Evolutionary conservation across 2,888 invertebrate species (phyloP).

Genomic region (Eupithecia exiguata): DNA sequence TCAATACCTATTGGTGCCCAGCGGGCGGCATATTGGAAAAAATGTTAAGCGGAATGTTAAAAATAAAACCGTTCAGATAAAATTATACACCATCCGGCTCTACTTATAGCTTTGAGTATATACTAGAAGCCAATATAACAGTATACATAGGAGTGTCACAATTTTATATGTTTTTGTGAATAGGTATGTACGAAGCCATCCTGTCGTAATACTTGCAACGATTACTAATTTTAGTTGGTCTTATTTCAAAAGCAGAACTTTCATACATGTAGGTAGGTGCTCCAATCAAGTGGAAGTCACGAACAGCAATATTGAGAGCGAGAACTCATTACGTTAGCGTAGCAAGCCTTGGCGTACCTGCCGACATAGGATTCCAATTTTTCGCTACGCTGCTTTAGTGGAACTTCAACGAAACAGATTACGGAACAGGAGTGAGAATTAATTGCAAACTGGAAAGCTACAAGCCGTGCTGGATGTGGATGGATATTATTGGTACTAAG

Average conservation of each 20-base stretch:
- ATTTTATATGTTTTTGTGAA: not conserved
- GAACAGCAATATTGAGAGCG: not conserved
- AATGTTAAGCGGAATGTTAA: not conserved
- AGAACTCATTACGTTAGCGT: not conserved
- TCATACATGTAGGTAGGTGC: not conserved
- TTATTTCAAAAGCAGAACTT: not conserved
- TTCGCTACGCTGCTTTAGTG: not conserved
- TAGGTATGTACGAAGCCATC: not conserved
- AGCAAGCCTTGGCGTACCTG: not conserved
- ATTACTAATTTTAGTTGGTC: not conserved
- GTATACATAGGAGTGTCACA: not conserved
- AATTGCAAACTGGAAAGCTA: not conserved
- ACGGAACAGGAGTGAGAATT: not conserved
- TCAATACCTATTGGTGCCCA: not conserved
- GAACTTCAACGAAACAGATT: not conserved
- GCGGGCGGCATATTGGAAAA: not conserved
- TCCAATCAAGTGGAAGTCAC: constrained; percentile 4
- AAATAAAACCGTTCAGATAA: not conserved
- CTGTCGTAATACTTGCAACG: not conserved
- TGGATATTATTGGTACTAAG: not conserved
- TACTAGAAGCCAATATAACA: not conserved
- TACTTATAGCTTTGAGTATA: not conserved
- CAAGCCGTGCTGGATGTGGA: not conserved
- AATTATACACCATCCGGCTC: not conserved
- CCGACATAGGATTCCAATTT: not conserved